Percentiles rank a stretch among this genome's conserved stretches.
These are phyloP conservation scores for Drosophila macrothrix DNA, from an alignment of 2,888 invertebrate genomes.

Conservation along the genomic window DNA sequence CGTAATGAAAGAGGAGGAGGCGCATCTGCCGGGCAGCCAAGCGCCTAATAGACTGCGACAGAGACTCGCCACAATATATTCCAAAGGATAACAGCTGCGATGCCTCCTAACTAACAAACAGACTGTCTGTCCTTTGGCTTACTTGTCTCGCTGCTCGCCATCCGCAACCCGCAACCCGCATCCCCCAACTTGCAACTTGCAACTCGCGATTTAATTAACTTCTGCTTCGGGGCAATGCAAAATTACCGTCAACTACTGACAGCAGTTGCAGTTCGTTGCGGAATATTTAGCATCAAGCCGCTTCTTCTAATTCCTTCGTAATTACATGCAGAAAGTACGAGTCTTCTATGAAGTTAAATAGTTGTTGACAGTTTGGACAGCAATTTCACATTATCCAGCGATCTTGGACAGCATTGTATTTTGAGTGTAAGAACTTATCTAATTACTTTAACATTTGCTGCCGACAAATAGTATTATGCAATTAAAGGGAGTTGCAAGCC, in stretches of 20 bases:
- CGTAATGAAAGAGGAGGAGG: background rate
- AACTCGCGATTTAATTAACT: conserved; percentile 41
- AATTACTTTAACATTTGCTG: background rate
- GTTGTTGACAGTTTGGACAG: conserved; percentile 22
- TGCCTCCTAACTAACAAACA: background rate
- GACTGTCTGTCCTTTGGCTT: conserved; percentile 15
- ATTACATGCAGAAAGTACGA: conserved; percentile 18
- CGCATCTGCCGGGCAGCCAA: conserved; percentile 57
- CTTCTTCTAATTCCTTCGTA: conserved; percentile 9
- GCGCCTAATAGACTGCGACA: conserved; percentile 77
- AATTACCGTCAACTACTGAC: background rate
- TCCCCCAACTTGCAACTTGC: background rate
- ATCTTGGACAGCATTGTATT: background rate
- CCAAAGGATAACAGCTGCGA: conserved; percentile 3
- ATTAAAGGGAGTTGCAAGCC: background rate
- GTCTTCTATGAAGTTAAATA: conserved; percentile 17
- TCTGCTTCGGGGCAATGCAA: background rate
- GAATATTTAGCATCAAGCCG: background rate
- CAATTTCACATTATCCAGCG: background rate
- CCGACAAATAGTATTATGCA: background rate
- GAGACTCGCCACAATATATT: conserved; percentile 15
- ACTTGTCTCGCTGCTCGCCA: conserved; percentile 10
- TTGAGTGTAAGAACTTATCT: background rate
- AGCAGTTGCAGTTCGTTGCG: background rate
- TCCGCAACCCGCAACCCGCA: background rate